A percentile compares a stretch with the other conserved stretches of the same genome.
These are phyloP conservation scores for Muscicapa adusta DNA, from an alignment of 2,113 vertebrate genomes.

Conservation along the genomic window DNA sequence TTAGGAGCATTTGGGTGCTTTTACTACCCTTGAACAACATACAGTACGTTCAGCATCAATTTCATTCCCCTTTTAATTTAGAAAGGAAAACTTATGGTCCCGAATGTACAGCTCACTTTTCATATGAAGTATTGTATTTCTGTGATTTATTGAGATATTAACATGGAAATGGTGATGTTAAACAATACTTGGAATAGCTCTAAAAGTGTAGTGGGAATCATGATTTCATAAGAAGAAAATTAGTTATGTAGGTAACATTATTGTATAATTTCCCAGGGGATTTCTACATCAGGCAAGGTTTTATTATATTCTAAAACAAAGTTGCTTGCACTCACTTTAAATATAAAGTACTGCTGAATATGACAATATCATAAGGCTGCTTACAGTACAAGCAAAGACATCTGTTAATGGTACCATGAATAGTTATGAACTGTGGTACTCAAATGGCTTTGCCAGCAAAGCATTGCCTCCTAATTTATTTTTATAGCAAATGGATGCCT, in stretches of 20 bases:
- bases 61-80: constrained; percentile 73
- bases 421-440: constrained; percentile 67
- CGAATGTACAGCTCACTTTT: constrained; percentile 60
- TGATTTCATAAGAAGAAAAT: constrained; percentile 77
- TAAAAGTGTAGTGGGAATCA: constrained; percentile 74
- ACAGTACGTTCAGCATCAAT: constrained; percentile 16
- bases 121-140: constrained; percentile 69
- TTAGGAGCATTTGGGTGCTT: constrained; percentile 1
- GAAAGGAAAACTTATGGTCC: constrained; percentile 69
- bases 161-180: constrained; percentile 78
- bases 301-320: constrained; percentile 74
- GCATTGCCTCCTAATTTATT: constrained; percentile 67
- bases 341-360: constrained; percentile 63
- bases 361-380: constrained; percentile 54
- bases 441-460: constrained; percentile 66
- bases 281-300: constrained; percentile 53
- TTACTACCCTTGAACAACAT: constrained; percentile 22
- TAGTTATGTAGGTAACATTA: constrained; percentile 78
- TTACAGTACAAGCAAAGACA: constrained; percentile 61
- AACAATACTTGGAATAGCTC: constrained; percentile 77
- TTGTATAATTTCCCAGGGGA: constrained; percentile 68
- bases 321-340: constrained; percentile 63
- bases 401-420: constrained; percentile 72
- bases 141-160: constrained; percentile 76
- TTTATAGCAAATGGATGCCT: constrained; percentile 66